These are phyloP conservation scores for Coturnix japonica DNA, from an alignment of 2,113 vertebrate species.

Conservation along the genomic window DNA sequence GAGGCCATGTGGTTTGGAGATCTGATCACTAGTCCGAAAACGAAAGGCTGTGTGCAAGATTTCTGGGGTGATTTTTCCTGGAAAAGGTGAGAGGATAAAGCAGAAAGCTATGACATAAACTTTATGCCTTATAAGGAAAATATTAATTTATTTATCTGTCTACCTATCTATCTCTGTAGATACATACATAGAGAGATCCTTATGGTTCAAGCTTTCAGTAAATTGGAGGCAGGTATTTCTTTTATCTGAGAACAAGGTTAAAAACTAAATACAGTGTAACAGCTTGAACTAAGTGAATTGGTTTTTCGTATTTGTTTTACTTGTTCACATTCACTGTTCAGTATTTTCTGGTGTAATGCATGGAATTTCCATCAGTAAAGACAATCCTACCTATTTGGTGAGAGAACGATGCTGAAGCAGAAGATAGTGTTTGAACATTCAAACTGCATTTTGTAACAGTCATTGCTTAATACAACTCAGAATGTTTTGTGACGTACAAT, in stretches of 20 bases:
- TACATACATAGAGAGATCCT: slow-evolving; percentile 10
- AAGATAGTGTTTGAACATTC: not conserved
- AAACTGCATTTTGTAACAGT: not conserved
- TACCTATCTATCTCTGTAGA: not conserved
- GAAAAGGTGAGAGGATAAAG: slow-evolving; percentile 75
- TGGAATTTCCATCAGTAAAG: slow-evolving; percentile 23
- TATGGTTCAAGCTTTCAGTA: slow-evolving; percentile 41
- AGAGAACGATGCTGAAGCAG: not conserved
- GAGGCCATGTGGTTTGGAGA: slow-evolving; percentile 75
- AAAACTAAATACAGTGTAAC: slow-evolving; percentile 18
- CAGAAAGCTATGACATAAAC: slow-evolving; percentile 59
- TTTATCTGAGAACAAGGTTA: slow-evolving; percentile 21
- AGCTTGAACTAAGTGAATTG: slow-evolving; percentile 2
- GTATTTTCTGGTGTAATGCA: slow-evolving; percentile 39
- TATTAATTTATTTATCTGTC: not conserved
- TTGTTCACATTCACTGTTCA: slow-evolving; percentile 9
- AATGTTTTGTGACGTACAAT: not conserved
- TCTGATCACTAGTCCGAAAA: slow-evolving; percentile 74
- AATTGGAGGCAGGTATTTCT: slow-evolving; percentile 36
- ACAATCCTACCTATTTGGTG: slow-evolving; percentile 1
- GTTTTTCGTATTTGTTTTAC: slow-evolving; percentile 19
- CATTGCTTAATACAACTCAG: slow-evolving; percentile 16
- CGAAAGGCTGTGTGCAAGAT: slow-evolving; percentile 73
- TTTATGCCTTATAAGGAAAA: slow-evolving; percentile 49
- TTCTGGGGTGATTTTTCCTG: slow-evolving; percentile 73